These are phyloP conservation scores for Mycalesis mineus DNA, from an alignment of 2,888 invertebrate species.

Conservation along the genomic window DNA sequence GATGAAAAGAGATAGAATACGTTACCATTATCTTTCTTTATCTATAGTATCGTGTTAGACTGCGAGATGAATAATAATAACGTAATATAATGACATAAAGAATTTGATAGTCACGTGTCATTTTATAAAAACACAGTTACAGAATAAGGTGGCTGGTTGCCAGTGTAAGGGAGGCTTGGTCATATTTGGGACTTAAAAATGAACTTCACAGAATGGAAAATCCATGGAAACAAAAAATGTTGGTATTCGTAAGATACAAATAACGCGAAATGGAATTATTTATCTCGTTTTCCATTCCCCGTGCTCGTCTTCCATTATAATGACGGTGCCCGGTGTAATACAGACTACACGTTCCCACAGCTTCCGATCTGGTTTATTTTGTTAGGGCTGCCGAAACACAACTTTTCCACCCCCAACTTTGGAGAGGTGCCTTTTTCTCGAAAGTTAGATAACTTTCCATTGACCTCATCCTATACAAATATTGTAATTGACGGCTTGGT, in stretches of 20 bases:
- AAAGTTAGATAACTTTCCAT: slow-evolving; percentile 15
- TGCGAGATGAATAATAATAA: too few relatives aligned
- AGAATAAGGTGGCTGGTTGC: too few relatives aligned
- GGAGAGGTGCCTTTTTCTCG: slow-evolving; percentile 10
- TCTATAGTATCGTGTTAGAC: too few relatives aligned
- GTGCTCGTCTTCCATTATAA: slow-evolving; percentile 14
- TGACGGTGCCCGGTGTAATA: slow-evolving; percentile 6
- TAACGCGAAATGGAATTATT: slow-evolving; percentile 44
- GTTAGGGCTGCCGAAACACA: slow-evolving; percentile 40
- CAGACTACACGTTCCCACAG: slow-evolving; percentile 12
- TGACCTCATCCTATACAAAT: slow-evolving; percentile 12
- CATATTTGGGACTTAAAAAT: too few relatives aligned
- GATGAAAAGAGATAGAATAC: too few relatives aligned
- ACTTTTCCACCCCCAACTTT: slow-evolving; percentile 21
- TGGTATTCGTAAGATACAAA: slow-evolving; percentile 30
- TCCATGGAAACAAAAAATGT: background rate
- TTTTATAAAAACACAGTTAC: too few relatives aligned
- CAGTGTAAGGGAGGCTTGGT: too few relatives aligned
- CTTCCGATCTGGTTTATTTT: slow-evolving; percentile 33
- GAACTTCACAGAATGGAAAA: too few relatives aligned
- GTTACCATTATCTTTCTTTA: too few relatives aligned
- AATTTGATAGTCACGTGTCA: too few relatives aligned
- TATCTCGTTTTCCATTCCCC: slow-evolving; percentile 38
- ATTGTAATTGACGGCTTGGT: background rate
- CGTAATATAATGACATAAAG: too few relatives aligned